Base-by-base conservation (phyloP, 64 coral and sea anemone genomes). In the Montipora capricornis region DNA sequence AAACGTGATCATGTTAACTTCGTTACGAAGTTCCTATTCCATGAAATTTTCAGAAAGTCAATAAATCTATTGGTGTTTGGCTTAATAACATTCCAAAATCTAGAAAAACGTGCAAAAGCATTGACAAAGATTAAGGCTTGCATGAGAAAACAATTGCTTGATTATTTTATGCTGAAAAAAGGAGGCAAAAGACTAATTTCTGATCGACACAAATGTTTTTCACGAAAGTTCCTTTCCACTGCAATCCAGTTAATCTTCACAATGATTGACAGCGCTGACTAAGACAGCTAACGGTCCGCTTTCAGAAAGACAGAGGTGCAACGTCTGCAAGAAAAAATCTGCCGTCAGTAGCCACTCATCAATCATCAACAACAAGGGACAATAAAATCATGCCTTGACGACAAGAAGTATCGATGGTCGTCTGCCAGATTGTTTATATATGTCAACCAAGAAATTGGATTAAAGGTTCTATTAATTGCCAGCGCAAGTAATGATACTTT, bases 311-410 rank as follows among this genome's bases (percentile, higher is more conserved):
- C 82, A 86, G 49, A 49, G 82, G 62, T 5, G 62, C 82, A 71
- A 64, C 68, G 49, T 86, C 82, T 86, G 44, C 47, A 86, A 86
- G 17, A 86, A 86, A 85, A 47, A 13, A 86, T 68, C 44, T 86
- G 68, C 45, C 71, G 82, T 86, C 64, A 86, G 44, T 64, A 15
- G 61, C 61, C 9, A 15, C 66, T 49, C 16, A 73, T 86, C 66
- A 86, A 86, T 86, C 82, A 86, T 86, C 68, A 49, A 10, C 46
- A 67, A 49, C 67, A 47, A 20, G 46, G 47, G 60, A 86, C 26
- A 60, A 83, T 83, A 15, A 67, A 44, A 46, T 68, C 81, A 49
- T 68, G 19, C 15, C 1, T n/a, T 10, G 20, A 71, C 82, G 9
- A 51, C 59, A 37, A 86, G 15, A 62, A 67, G 47, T 49, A 78